These are phyloP conservation scores for Phengaris alcon DNA, from an alignment of 2,888 invertebrate species.

Conservation along the genomic window DNA sequence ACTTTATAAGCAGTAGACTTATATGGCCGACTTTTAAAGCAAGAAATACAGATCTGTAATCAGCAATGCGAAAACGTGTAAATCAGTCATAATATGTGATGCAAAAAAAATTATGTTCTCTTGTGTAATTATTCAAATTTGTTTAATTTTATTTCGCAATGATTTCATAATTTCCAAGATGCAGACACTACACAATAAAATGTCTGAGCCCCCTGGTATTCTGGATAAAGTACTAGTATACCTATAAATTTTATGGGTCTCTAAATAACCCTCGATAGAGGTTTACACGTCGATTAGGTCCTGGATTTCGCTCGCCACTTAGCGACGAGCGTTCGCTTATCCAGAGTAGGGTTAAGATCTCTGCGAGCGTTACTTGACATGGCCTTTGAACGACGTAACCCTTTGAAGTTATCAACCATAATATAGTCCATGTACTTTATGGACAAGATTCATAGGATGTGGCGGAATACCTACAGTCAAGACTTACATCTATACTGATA, in stretches of 20 bases:
- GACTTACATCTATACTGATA: too few species aligned
- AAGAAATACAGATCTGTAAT: too few species aligned
- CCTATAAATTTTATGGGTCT: slow-evolving; percentile 2
- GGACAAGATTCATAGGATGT: not conserved
- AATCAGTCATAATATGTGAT: too few species aligned
- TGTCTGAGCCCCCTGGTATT: not conserved
- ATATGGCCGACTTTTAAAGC: too few species aligned
- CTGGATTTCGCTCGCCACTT: slow-evolving; percentile 18
- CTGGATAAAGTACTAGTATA: not conserved
- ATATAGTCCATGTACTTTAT: slow-evolving; percentile 9
- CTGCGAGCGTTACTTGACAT: slow-evolving; percentile 21
- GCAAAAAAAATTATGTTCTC: too few species aligned
- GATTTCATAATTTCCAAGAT: too few species aligned
- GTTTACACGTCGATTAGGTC: slow-evolving; percentile 15
- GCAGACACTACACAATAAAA: not conserved
- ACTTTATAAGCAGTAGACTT: too few species aligned
- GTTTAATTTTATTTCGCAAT: too few species aligned
- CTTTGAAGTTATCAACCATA: slow-evolving; percentile 23
- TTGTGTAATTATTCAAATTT: too few species aligned
- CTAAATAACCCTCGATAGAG: not conserved
- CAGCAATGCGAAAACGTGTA: too few species aligned
- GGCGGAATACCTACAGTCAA: not conserved
- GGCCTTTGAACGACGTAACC: slow-evolving; percentile 20
- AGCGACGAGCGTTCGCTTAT: slow-evolving; percentile 22
- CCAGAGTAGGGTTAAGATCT: slow-evolving; percentile 28